A percentile compares a stretch with the other conserved stretches of the same genome.
Conservation (phyloP, 2,888 invertebrate genomes). For the Pimpla rufipes region DNA sequence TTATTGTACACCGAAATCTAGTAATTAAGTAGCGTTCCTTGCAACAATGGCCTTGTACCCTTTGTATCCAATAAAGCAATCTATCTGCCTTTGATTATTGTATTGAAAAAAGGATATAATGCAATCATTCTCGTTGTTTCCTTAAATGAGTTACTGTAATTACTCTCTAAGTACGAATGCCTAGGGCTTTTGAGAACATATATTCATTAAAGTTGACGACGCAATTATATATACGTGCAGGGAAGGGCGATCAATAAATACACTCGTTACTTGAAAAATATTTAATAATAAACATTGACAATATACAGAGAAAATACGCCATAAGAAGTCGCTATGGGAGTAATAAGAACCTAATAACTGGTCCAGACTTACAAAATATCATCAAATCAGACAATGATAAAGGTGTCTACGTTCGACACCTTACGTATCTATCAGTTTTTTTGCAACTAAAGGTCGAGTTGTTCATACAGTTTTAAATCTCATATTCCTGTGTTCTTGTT, state of each 20-base stretch:
- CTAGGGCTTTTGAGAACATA: no score
- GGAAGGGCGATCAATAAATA: background rate
- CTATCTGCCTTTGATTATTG: no score
- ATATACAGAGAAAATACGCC: conserved; percentile 85
- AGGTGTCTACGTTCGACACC: conserved; percentile 78
- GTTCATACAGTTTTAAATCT: conserved; percentile 70
- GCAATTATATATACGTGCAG: no score
- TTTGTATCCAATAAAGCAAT: no score
- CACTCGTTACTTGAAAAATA: conserved; percentile 83
- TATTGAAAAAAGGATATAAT: no score
- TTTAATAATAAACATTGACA: conserved; percentile 85
- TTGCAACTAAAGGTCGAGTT: conserved; percentile 79
- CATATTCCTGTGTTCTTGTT: conserved; percentile 56
- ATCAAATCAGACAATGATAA: conserved; percentile 84
- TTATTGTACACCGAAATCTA: no score
- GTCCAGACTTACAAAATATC: conserved; percentile 84
- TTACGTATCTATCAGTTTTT: conserved; percentile 78
- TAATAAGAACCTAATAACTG: conserved; percentile 84
- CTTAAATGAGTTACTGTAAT: no score
- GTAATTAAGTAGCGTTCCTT: no score
- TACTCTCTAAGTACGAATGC: no score
- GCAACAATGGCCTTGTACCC: no score
- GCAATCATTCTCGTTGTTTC: no score
- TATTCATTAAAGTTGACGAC: no score
- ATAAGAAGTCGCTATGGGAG: conserved; percentile 84